Evolutionary conservation across 2,888 invertebrate genomes (phyloP).

Genomic region (Neoascia interrupta): DNA sequence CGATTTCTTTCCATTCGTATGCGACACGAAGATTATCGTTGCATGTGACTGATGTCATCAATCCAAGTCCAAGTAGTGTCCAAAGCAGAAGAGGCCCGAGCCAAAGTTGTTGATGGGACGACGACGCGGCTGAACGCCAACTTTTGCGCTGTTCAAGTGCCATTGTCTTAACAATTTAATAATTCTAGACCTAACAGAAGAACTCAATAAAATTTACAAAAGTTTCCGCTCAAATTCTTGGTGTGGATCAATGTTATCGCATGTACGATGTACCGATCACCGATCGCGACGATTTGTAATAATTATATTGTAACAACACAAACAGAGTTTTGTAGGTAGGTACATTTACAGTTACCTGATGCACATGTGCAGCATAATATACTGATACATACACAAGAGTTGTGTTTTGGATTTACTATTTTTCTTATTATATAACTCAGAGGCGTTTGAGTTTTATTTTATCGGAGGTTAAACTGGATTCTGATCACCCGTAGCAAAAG

Average conservation of each 20-base stretch:
- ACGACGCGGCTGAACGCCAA: constrained; percentile 15
- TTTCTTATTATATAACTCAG: constrained; percentile 55
- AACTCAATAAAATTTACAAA: background rate
- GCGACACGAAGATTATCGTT: constrained; percentile 86
- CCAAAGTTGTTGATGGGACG: constrained; percentile 6
- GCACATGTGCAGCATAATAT: constrained; percentile 49
- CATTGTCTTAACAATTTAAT: constrained; percentile 3
- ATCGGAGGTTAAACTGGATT: constrained; percentile 18
- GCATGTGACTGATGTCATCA: constrained; percentile 69
- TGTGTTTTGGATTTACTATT: too few relatives aligned
- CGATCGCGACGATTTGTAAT: background rate
- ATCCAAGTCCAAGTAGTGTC: constrained; percentile 44
- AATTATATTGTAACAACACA: constrained; percentile 41
- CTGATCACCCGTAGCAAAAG: background rate
- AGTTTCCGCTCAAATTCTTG: constrained; percentile 1
- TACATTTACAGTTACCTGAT: constrained; percentile 26
- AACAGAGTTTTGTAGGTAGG: too few relatives aligned
- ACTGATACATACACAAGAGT: too few relatives aligned
- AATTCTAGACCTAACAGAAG: constrained; percentile 9
- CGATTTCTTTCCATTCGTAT: constrained; percentile 87
- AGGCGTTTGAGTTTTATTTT: constrained; percentile 16
- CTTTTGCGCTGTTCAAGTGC: constrained; percentile 7
- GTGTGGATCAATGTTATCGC: background rate
- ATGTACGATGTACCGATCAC: background rate
- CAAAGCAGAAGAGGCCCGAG: too few relatives aligned